These are phyloP conservation scores for Malthinus seriepunctatus DNA, from an alignment of 2,888 invertebrate genomes.

Conservation along the genomic window DNA sequence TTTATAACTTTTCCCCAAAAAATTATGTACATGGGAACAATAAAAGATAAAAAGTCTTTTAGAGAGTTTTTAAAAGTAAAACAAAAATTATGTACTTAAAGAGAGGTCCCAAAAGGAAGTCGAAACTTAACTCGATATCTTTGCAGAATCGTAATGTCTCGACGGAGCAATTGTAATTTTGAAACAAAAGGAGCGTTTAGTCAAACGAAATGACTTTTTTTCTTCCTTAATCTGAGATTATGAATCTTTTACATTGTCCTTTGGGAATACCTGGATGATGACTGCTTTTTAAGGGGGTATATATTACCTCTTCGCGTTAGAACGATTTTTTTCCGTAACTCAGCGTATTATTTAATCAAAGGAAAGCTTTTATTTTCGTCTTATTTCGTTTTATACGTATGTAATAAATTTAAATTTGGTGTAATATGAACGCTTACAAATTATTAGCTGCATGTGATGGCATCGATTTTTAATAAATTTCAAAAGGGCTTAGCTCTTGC, in stretches of 20 bases:
- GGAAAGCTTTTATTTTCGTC: constrained; percentile 27
- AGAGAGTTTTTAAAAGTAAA: constrained; percentile 12
- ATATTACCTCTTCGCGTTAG: constrained; percentile 41
- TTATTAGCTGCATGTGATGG: constrained; percentile 23
- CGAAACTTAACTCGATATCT: constrained; percentile 24
- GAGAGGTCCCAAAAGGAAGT: constrained; percentile 17
- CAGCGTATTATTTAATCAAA: constrained; percentile 28
- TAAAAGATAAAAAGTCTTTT: constrained; percentile 29
- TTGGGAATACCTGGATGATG: constrained; percentile 50
- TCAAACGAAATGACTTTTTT: constrained; percentile 52
- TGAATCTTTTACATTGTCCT: constrained; percentile 52
- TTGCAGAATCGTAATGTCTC: constrained; percentile 44
- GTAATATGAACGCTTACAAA: constrained; percentile 26
- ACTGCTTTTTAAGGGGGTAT: constrained; percentile 39
- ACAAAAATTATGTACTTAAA: constrained; percentile 11
- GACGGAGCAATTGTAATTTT: constrained; percentile 51
- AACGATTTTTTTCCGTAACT: constrained; percentile 24
- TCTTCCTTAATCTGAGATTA: constrained; percentile 53
- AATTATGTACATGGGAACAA: constrained; percentile 27
- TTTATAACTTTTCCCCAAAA: constrained; percentile 8
- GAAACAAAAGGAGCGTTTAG: constrained; percentile 52
- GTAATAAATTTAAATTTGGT: constrained; percentile 29
- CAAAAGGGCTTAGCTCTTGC: constrained; percentile 10
- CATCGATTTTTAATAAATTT: constrained; percentile 29
- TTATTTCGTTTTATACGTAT: constrained; percentile 14